phyloP scores from a whole-genome alignment of 2,113 vertebrate species.

The Monopterus albus region DNA sequence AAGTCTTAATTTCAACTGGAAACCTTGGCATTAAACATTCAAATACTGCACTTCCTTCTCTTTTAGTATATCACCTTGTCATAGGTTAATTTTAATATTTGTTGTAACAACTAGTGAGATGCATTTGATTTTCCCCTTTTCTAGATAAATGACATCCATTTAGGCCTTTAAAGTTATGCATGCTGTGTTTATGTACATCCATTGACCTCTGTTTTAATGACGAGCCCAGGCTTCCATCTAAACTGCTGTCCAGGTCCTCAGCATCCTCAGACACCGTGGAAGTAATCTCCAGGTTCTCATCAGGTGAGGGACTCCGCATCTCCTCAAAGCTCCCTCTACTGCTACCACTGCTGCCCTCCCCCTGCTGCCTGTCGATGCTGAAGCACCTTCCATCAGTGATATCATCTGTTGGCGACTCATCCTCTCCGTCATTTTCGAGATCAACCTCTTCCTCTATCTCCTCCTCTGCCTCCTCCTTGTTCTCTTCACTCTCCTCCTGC shows the following conservation, averaged over 20 bases:
- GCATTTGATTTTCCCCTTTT: too few relatives aligned
- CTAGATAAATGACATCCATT: too few relatives aligned
- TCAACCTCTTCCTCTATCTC: conserved; percentile 42
- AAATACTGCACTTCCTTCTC: too few relatives aligned
- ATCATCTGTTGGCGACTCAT: conserved; percentile 57
- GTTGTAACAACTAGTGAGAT: too few relatives aligned
- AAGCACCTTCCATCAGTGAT: conserved; percentile 47
- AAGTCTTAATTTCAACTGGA: too few relatives aligned
- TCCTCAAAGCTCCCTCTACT: conserved; percentile 69
- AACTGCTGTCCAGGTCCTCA: conserved; percentile 79
- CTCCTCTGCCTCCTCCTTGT: conserved; percentile 12
- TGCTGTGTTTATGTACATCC: conserved; percentile 11
- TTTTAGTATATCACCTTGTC: too few relatives aligned
- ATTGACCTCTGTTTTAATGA: conserved; percentile 77
- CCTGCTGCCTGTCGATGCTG: conserved; percentile 21
- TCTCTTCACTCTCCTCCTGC: conserved; percentile 15
- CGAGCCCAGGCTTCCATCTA: conserved; percentile 74
- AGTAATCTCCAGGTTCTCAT: conserved; percentile 69
- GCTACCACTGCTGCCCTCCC: conserved; percentile 41
- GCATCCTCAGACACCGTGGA: conserved; percentile 76
- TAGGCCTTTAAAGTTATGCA: not conserved
- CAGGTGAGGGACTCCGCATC: conserved; percentile 58
- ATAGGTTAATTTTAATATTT: too few relatives aligned
- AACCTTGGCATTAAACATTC: too few relatives aligned
- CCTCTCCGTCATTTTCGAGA: conserved; percentile 50